These are phyloP conservation scores for Toxotes jaculatrix DNA, from an alignment of 2,113 vertebrate genomes.

Conservation along the genomic window DNA sequence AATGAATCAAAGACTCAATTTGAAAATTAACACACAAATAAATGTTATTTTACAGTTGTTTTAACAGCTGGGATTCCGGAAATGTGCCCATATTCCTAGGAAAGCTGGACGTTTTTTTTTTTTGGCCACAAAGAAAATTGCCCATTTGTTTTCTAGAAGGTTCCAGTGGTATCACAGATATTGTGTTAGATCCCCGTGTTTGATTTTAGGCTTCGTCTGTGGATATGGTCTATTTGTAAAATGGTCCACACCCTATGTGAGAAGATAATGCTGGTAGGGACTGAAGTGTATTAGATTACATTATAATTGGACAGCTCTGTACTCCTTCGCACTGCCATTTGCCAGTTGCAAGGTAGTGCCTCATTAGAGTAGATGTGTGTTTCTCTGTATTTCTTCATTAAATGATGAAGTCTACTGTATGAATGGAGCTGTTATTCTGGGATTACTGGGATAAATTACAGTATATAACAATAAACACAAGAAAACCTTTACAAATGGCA, in stretches of 20 bases:
- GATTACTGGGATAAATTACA: background rate
- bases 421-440: background rate
- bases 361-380: background rate
- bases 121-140: background rate
- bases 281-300: conserved; percentile 20
- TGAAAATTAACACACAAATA: background rate
- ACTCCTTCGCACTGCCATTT: conserved; percentile 13
- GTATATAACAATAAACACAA: background rate
- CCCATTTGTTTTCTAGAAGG: background rate
- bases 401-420: background rate
- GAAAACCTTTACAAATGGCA: background rate
- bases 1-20: background rate
- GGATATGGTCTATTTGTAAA: background rate
- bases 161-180: background rate
- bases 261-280: conserved; percentile 24
- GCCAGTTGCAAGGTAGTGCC: background rate
- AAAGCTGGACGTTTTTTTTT: background rate
- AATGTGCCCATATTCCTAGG: background rate
- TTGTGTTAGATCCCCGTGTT: background rate
- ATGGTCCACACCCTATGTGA: background rate
- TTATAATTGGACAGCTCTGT: conserved; percentile 14
- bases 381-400: background rate
- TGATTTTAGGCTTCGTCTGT: background rate
- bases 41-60: conserved; percentile 12
- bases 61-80: background rate